Conservation (phyloP, 2,888 invertebrate genomes). For the Acanthosoma haemorrhoidale region DNA sequence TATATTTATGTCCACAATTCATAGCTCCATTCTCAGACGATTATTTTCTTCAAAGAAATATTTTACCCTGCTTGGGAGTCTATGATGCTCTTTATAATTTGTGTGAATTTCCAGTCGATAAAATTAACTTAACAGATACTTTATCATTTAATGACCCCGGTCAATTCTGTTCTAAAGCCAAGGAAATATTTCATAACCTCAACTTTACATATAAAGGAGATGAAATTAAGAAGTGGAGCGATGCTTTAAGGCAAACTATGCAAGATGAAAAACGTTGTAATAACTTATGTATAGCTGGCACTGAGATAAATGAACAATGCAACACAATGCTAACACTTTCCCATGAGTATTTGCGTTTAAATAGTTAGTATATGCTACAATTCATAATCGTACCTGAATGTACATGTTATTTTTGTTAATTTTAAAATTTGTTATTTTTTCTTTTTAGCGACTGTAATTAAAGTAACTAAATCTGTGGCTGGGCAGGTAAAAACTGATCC, state of each 20-base stretch:
- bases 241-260: not conserved
- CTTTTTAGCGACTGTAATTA: not conserved
- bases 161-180: not conserved
- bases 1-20: not conserved
- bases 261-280: not conserved
- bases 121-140: not conserved
- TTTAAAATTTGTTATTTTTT: not conserved
- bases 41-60: not conserved
- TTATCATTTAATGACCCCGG: not conserved
- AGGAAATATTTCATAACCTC: not conserved
- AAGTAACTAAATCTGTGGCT: too few relatives aligned
- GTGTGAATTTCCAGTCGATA: not conserved
- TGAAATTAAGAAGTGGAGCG: not conserved
- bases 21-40: not conserved
- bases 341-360: not conserved
- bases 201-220: not conserved
- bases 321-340: not conserved
- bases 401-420: not conserved
- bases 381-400: not conserved
- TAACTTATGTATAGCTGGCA: not conserved
- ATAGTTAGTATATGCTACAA: not conserved
- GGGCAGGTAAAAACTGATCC: too few relatives aligned
- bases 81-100: not conserved
- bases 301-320: not conserved
- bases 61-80: not conserved